phyloP scores from a whole-genome alignment of 2,888 invertebrate genomes.

The Zele albiditarsus region DNA sequence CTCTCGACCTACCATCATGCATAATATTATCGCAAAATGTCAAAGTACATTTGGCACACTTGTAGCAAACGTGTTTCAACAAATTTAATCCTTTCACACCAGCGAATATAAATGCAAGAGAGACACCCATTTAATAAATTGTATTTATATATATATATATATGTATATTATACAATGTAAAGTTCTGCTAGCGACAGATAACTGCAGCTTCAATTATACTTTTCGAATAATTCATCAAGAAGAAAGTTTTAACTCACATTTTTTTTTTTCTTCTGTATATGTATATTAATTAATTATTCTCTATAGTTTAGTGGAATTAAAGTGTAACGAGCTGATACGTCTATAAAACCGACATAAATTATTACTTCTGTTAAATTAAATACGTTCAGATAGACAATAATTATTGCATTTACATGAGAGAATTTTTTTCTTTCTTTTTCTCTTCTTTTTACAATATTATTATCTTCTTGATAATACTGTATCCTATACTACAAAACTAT shows the following conservation, averaged over 20 bases:
- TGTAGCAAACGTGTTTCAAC: neutral
- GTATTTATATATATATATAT: constrained; percentile 24
- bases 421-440: too few species aligned
- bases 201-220: constrained; percentile 18
- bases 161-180: constrained; percentile 1
- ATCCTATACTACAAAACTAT: too few species aligned
- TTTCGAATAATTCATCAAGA: constrained; percentile 16
- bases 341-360: too few species aligned
- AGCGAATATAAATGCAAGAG: neutral
- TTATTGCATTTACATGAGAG: too few species aligned
- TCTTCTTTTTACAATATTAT: too few species aligned
- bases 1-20: constrained; percentile 8
- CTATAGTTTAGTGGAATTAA: too few species aligned
- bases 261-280: constrained; percentile 21
- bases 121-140: neutral
- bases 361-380: too few species aligned
- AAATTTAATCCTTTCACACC: constrained; percentile 18
- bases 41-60: constrained; percentile 23
- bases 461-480: too few species aligned
- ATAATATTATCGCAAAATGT: constrained; percentile 30
- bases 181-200: constrained; percentile 25
- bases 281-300: too few species aligned
- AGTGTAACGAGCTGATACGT: too few species aligned
- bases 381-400: too few species aligned
- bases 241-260: constrained; percentile 23